A percentile compares a stretch with the other conserved stretches of the same genome.
Evolutionary conservation across 1,140 invertebrate species (phyloP).

Genomic region (Limonius californicus): DNA sequence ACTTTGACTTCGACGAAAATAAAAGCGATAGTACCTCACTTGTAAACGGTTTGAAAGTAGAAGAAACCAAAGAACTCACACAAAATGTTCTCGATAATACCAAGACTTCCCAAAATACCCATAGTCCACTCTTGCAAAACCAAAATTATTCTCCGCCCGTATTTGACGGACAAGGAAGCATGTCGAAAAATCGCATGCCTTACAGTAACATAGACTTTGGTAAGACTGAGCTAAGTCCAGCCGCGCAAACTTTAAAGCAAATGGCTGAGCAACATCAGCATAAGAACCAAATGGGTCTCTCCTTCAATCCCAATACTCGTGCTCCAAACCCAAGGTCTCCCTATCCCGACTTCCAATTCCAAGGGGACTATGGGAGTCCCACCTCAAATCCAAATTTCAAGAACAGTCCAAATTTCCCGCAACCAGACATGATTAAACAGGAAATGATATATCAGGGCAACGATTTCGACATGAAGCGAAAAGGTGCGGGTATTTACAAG

Average conservation of each 20-base stretch:
- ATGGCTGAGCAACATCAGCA: slow-evolving; percentile 96
- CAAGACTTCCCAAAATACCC: slow-evolving; percentile 29
- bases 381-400: slow-evolving; percentile 49
- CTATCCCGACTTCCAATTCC: slow-evolving; percentile 52
- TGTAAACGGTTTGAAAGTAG: slow-evolving; percentile 53
- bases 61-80: slow-evolving; percentile 46
- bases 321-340: slow-evolving; percentile 50
- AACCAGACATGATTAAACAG: slow-evolving; percentile 47
- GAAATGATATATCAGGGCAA: slow-evolving; percentile 46
- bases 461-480: slow-evolving; percentile 54
- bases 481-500: slow-evolving; percentile 46
- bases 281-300: slow-evolving; percentile 63
- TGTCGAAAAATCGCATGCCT: slow-evolving; percentile 43
- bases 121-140: slow-evolving; percentile 34
- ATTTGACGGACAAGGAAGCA: slow-evolving; percentile 41
- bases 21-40: slow-evolving; percentile 19
- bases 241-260: slow-evolving; percentile 89
- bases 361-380: slow-evolving; percentile 52
- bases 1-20: slow-evolving; percentile 70
- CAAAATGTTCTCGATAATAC: slow-evolving; percentile 26
- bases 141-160: slow-evolving; percentile 53
- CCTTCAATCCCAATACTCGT: slow-evolving; percentile 40
- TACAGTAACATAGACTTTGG: slow-evolving; percentile 52
- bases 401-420: slow-evolving; percentile 48
- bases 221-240: slow-evolving; percentile 74